These are phyloP conservation scores for Venturia canescens DNA, from an alignment of 1,140 invertebrate species.

Conservation along the genomic window DNA sequence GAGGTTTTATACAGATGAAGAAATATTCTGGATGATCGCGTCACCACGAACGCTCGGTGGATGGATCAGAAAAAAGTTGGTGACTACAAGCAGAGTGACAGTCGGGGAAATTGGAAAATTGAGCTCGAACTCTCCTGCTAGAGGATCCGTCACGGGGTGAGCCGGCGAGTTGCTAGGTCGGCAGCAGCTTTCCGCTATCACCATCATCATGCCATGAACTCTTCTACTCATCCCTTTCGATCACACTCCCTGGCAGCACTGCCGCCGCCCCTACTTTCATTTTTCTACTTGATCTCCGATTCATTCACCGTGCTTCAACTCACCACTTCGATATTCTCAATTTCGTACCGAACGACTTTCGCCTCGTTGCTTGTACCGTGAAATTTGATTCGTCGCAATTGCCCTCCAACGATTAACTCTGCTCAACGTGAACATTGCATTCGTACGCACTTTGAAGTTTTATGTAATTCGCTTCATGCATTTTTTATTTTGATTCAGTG, in stretches of 20 bases:
- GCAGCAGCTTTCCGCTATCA: conserved; percentile 18
- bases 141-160: conserved; percentile 52
- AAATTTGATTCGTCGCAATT: conserved; percentile 40
- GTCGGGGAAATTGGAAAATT: conserved; percentile 69
- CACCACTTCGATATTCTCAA: conserved; percentile 18
- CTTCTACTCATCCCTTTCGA: not conserved
- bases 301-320: not conserved
- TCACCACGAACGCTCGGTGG: conserved; percentile 13
- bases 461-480: not conserved
- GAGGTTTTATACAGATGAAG: conserved; percentile 45
- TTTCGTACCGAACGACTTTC: not conserved
- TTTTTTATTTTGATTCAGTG: no score
- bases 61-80: conserved; percentile 15
- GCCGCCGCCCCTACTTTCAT: conserved; percentile 32
- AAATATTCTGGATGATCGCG: conserved; percentile 61
- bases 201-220: conserved; percentile 6
- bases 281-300: conserved; percentile 10
- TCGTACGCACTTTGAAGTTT: not conserved
- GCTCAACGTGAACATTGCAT: conserved; percentile 9
- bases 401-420: conserved; percentile 38
- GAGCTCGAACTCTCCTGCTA: conserved; percentile 57
- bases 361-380: conserved; percentile 6
- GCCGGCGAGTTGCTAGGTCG: not conserved
- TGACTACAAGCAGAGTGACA: conserved; percentile 60
- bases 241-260: not conserved